phyloP scores from a whole-genome alignment of 1,140 invertebrate genomes.

The Procambarus virginalis region DNA sequence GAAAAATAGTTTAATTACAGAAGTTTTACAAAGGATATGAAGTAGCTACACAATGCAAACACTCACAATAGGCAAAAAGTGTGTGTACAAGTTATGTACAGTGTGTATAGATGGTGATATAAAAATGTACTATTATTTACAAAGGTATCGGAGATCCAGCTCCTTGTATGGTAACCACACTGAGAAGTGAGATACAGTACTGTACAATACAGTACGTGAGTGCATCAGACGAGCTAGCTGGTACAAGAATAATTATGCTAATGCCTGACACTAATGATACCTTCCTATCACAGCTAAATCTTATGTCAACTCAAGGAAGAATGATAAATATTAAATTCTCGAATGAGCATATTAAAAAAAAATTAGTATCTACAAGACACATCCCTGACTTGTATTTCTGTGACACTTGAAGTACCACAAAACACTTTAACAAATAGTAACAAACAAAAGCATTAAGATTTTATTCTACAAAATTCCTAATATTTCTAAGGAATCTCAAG shows the following conservation, averaged over 20 bases:
- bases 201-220: background rate
- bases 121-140: slow-evolving; percentile 14
- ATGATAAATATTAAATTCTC: background rate
- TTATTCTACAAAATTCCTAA: background rate
- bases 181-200: background rate
- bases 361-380: background rate
- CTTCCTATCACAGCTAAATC: slow-evolving; percentile 17
- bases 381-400: slow-evolving; percentile 4
- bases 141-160: slow-evolving; percentile 20
- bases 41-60: background rate
- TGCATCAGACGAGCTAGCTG: background rate
- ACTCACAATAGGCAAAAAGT: background rate
- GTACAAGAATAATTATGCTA: background rate
- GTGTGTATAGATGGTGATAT: background rate
- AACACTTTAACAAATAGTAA: background rate
- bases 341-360: background rate
- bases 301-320: background rate
- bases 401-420: background rate
- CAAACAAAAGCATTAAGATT: background rate
- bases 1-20: slow-evolving; percentile 6
- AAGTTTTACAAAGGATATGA: background rate
- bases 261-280: background rate
- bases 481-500: slow-evolving; percentile 5
- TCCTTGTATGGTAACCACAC: background rate
- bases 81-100: background rate